Evolutionary conservation across 1,140 invertebrate genomes (phyloP), one percentile per base, ranked within the genome.

Genomic region (Mya arenaria): DNA sequence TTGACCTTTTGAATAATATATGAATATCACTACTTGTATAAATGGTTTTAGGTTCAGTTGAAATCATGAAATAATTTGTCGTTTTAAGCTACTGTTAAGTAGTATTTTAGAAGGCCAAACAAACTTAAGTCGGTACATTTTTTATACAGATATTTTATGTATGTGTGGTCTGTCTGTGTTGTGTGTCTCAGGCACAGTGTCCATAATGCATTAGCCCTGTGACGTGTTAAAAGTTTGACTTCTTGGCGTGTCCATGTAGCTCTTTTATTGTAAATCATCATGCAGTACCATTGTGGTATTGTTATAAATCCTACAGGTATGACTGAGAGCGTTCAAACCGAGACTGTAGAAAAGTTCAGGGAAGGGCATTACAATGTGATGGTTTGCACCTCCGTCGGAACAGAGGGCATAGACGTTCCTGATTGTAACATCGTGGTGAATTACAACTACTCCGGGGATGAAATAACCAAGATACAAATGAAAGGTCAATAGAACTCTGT

Each of bases 391-490:
- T 88, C 91, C 28, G 92, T 93, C 23, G 91, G 90, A 15, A 91
- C 92, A 69, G 92, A 93, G 84, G 92, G 92, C 10, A 80, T 93
- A 17, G 92, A 93, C 73, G 88, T 93, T 62, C 85, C 87, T 17
- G 77, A 89, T 25, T 93, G 92, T 78, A 91, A 91, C 83, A 55
- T 93, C n/a, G 89, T 93, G 23, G 84, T 93, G 60, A 87, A 90
- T 32, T 93, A 93, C 84, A 91, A 92, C 68, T 86, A 91, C 66
- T 88, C 91, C 10, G 91, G 90, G 30, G 92, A 92, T 85, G 90
- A 91, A 62, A 91, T 92, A 30, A 88, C 91, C 28, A 91, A 83
- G 55, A 87, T 93, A n/a, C 92, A 93, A 82, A 84, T 89, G 48
- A 88, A 89, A 90, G 92, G 92, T 86, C 34, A 55, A 48, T 30